Base-by-base conservation (phyloP, 1,140 invertebrate genomes). In the Cyphomyrmex costatus region DNA sequence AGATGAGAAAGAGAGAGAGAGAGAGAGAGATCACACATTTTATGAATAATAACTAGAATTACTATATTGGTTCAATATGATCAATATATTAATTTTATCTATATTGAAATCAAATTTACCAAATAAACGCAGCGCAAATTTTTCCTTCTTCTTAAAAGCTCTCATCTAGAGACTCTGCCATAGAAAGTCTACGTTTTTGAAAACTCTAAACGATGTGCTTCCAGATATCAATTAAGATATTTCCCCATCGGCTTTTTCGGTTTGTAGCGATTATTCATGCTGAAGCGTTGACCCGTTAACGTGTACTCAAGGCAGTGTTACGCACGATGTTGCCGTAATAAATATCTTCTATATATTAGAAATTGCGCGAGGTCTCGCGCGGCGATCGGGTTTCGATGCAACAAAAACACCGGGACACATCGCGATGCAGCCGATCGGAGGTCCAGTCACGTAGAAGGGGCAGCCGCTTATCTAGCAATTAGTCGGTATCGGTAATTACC, bases 401-500 rank as follows among this genome's bases (percentile, higher is more conserved):
- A 61, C 19, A 73, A 83, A n/a, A 83, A 68, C 36, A 83, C 3
- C 33, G 42, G 19, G 27, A 74, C n/a, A 33, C 14, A 30, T 0
- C 46, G n/a, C 46, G 49, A 65, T 65, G 24, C 8, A 33, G 19
- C 73, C 33, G 66, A 73, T 82, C 49, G 70, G 33, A 74, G 53
- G 14, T 73, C 70, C 56, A 46, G 49, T 76, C 51, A 51, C 66
- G 53, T 46, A 51, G 71, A 49, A 36, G 66, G 58, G 85, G 65
- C 86, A 60, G 16, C 42, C 36, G 70, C 51, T 91, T 91, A 90
- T 91, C 85, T 90, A 77, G 74, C 84, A 91, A 91, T 91, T 91
- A 91, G 90, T 71, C 82, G 66, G 68, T 89, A 90, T 87, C 87
- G 86, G 83, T 90, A 90, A 90, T 90, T 85, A 90, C 65, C 46